These are phyloP conservation scores for Mormyrus lacerda DNA, from an alignment of 2,113 vertebrate species.

Conservation along the genomic window DNA sequence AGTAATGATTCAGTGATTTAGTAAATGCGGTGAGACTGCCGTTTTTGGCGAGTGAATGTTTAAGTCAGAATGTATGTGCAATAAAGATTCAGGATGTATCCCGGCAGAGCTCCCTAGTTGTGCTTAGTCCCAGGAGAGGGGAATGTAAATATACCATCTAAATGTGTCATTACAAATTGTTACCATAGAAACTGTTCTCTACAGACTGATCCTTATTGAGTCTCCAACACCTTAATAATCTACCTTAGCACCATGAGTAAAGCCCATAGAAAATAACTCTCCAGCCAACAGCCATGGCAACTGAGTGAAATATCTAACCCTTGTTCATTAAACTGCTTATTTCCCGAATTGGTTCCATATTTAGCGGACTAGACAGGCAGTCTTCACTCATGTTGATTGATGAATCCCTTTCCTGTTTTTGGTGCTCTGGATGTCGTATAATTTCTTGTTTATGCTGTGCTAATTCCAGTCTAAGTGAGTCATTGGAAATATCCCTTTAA, in stretches of 20 bases:
- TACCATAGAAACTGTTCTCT: constrained; percentile 52
- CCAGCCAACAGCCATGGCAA: constrained; percentile 17
- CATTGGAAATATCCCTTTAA: constrained; percentile 14
- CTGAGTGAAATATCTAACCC: constrained; percentile 16
- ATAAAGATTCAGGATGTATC: not conserved
- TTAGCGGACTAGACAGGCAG: constrained; percentile 10
- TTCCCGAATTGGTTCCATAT: constrained; percentile 3
- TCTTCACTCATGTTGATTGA: constrained; percentile 34
- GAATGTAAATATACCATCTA: constrained; percentile 60
- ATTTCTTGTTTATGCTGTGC: constrained; percentile 14
- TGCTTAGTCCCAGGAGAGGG: constrained; percentile 48
- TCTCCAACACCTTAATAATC: constrained; percentile 32
- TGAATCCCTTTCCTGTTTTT: constrained; percentile 8
- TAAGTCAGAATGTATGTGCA: not conserved
- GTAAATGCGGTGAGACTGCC: not conserved
- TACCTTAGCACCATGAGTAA: constrained; percentile 5
- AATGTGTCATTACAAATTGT: constrained; percentile 44
- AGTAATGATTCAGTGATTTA: not conserved
- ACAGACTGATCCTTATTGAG: constrained; percentile 43
- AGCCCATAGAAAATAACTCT: constrained; percentile 13
- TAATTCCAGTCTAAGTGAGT: constrained; percentile 10
- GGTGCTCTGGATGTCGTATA: not conserved
- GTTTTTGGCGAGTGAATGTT: not conserved
- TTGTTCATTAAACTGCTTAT: constrained; percentile 10
- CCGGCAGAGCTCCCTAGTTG: constrained; percentile 36